A percentile compares a stretch with the other conserved stretches of the same genome.
phyloP scores from a whole-genome alignment of 53 echinoderm and acorn worm species.

The Glandiceps talaboti region DNA sequence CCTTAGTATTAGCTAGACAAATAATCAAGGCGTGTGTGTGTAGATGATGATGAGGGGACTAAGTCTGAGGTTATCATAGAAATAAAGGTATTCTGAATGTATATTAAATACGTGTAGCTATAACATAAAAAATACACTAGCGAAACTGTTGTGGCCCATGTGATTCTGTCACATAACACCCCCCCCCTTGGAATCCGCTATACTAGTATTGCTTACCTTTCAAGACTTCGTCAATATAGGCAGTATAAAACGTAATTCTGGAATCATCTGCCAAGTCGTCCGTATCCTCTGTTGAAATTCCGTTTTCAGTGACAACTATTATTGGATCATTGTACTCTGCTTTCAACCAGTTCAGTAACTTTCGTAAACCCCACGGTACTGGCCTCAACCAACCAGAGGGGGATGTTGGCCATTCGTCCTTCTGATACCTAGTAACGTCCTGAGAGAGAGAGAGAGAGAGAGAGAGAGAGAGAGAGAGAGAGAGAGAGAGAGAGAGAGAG shows the following conservation, averaged over 20 bases:
- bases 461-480: too few relatives aligned
- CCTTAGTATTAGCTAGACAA: too few relatives aligned
- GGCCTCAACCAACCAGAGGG: conserved; percentile 58
- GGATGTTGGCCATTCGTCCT: conserved; percentile 68
- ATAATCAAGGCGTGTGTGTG: too few relatives aligned
- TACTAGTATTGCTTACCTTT: conserved; percentile 62
- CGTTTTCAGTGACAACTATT: conserved; percentile 87
- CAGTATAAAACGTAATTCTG: conserved; percentile 56
- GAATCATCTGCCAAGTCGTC: conserved; percentile 28
- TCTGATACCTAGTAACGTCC: conserved; percentile 72
- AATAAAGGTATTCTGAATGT: too few relatives aligned
- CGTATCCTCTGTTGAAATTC: conserved; percentile 44
- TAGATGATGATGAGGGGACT: too few relatives aligned
- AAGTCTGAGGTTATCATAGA: too few relatives aligned
- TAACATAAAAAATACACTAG: too few relatives aligned
- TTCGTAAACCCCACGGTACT: conserved; percentile 78
- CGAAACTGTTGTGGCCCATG: too few relatives aligned
- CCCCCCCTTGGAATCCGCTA: too few relatives aligned
- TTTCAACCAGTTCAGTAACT: conserved; percentile 70
- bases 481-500: too few relatives aligned
- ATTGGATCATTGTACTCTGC: conserved; percentile 52
- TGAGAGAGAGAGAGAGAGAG: conserved; percentile 5
- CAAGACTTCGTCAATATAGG: conserved; percentile 64
- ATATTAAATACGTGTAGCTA: too few relatives aligned
- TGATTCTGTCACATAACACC: too few relatives aligned